Evolutionary conservation across 2,888 invertebrate species (phyloP).

Genomic region (Drosophila dives): DNA sequence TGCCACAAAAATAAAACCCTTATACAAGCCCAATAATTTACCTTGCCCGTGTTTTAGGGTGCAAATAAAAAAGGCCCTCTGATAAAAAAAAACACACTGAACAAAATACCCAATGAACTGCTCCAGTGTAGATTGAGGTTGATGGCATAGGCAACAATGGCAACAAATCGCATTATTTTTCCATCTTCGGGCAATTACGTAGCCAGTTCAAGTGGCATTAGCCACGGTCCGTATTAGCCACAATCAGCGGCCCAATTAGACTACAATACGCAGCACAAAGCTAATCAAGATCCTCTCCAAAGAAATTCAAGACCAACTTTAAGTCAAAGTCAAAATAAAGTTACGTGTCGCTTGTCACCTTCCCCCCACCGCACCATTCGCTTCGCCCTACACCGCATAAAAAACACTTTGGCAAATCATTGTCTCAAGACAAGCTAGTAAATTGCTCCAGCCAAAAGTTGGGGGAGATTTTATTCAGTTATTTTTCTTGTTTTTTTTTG

Average conservation of each 20-base stretch:
- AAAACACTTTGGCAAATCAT: constrained; percentile 69
- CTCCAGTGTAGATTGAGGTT: constrained; percentile 3
- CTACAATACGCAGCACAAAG: constrained; percentile 46
- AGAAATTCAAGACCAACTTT: constrained; percentile 39
- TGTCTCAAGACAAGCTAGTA: constrained; percentile 63
- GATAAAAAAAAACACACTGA: constrained; percentile 19
- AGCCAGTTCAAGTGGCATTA: constrained; percentile 65
- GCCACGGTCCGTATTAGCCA: constrained; percentile 44
- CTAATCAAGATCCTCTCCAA: constrained; percentile 51
- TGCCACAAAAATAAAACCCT: neutral
- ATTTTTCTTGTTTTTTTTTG: constrained; percentile 17
- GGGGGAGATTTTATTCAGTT: constrained; percentile 45
- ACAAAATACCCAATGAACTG: constrained; percentile 13
- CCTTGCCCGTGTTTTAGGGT: neutral
- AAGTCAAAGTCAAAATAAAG: constrained; percentile 37
- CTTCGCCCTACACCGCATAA: neutral
- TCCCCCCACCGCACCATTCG: neutral
- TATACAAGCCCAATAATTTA: constrained; percentile 15
- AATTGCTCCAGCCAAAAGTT: constrained; percentile 52
- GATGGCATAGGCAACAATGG: constrained; percentile 3
- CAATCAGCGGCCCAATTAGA: constrained; percentile 44
- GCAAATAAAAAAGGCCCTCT: constrained; percentile 2
- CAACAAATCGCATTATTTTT: constrained; percentile 51
- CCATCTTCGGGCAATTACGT: constrained; percentile 71
- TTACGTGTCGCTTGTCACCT: constrained; percentile 52